phyloP scores from a whole-genome alignment of 2,888 invertebrate species.

The Bombylius discolor region DNA sequence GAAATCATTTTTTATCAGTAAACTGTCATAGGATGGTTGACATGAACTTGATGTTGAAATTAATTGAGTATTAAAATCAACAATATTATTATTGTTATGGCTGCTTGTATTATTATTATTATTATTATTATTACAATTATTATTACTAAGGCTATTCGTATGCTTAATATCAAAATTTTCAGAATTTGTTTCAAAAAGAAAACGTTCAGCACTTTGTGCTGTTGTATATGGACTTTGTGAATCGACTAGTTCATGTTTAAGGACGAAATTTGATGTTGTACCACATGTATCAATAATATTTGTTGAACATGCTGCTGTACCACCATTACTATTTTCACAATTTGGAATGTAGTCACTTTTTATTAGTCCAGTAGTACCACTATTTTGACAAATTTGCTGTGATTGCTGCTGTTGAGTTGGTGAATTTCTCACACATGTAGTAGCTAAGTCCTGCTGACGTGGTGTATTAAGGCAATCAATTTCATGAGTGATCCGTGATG shows the following conservation, averaged over 20 bases:
- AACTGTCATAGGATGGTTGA: slow-evolving; percentile 21
- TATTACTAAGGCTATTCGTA: slow-evolving; percentile 21
- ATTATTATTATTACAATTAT: slow-evolving; percentile 13
- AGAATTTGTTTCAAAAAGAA: slow-evolving; percentile 31
- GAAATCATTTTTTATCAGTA: slow-evolving; percentile 29
- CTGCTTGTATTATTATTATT: slow-evolving; percentile 18
- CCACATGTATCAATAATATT: not conserved
- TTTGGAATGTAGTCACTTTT: slow-evolving; percentile 29
- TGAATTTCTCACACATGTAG: slow-evolving; percentile 1
- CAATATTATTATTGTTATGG: slow-evolving; percentile 23
- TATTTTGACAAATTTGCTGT: not conserved
- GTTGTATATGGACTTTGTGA: slow-evolving; percentile 36
- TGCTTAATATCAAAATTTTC: slow-evolving; percentile 34
- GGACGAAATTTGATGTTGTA: slow-evolving; percentile 25
- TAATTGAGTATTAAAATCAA: slow-evolving; percentile 13
- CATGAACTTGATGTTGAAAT: slow-evolving; percentile 9
- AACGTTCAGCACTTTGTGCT: slow-evolving; percentile 34
- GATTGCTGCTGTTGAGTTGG: slow-evolving; percentile 1
- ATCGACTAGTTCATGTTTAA: slow-evolving; percentile 33
- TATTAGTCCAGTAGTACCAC: not conserved
- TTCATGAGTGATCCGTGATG: slow-evolving; percentile 33
- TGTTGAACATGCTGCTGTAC: slow-evolving; percentile 17
- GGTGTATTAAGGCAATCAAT: slow-evolving; percentile 32
- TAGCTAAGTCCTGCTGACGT: slow-evolving; percentile 23
- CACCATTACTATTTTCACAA: slow-evolving; percentile 14